These are phyloP conservation scores for Pelodytes ibericus DNA, from an alignment of 2,797 vertebrate species.

Conservation along the genomic window DNA sequence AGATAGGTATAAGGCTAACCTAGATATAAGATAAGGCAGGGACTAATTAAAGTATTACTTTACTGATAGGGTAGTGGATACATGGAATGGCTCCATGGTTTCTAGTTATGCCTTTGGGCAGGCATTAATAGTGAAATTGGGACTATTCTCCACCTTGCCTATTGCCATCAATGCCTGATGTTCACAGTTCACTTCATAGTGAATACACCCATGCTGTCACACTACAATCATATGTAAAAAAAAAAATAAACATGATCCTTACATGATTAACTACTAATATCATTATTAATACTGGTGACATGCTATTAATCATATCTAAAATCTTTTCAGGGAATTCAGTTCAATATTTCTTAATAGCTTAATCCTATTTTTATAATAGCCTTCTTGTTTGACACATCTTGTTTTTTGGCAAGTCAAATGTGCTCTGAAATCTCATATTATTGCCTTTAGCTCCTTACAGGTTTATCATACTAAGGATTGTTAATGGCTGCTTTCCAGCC, in stretches of 20 bases:
- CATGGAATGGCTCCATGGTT: too few species aligned
- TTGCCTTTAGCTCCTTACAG: conserved; percentile 52
- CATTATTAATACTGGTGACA: conserved; percentile 23
- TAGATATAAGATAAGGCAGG: too few species aligned
- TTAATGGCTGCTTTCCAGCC: conserved; percentile 43
- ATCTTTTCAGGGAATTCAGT: conserved; percentile 28
- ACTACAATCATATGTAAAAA: too few species aligned
- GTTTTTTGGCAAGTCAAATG: conserved; percentile 37
- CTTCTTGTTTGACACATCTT: conserved; percentile 30
- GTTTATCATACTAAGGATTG: conserved; percentile 41
- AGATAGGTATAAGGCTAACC: too few species aligned
- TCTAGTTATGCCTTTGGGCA: too few species aligned
- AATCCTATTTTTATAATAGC: conserved; percentile 50
- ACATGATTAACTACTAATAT: not conserved
- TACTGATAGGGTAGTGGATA: too few species aligned
- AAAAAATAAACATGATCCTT: not conserved
- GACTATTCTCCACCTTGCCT: too few species aligned
- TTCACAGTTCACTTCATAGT: too few species aligned
- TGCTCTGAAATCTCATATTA: conserved; percentile 35
- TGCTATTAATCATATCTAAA: conserved; percentile 11
- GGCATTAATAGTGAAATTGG: too few species aligned
- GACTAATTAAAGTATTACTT: too few species aligned
- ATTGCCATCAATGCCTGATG: too few species aligned
- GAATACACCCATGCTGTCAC: too few species aligned
- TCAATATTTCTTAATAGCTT: conserved; percentile 42